Base-by-base conservation (phyloP, 30 jellyfish, hydroid and myxozoan species). In the Rhopilema esculentum region DNA sequence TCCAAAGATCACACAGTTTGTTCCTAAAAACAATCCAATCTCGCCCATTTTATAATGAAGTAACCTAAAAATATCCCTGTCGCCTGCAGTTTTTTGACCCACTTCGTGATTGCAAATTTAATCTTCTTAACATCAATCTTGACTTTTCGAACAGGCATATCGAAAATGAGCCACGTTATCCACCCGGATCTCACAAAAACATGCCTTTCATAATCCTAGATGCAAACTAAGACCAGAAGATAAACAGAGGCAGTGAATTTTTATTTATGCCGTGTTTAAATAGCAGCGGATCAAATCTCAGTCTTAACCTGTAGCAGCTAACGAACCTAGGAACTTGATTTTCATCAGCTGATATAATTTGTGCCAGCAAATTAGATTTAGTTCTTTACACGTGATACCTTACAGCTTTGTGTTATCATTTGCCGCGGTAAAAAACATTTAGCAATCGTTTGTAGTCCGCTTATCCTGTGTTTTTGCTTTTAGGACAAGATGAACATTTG, bases 211-310 rank as follows among this genome's bases (percentile, higher is more conserved):
- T 63, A 57, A 63, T 77, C 77, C 29, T 15, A 73, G 51, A 30
- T 73, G 7, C 65, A 73, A n/a, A 66, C n/a, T 33, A 16, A 73
- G 51, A 73, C 84, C 84, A 73, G 27, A 33, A 73, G 84, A 73
- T 73, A 21, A 73, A 73, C 50, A 40, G 27, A 49, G 30, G 70
- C 71, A 30, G 69, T 33, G 49, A 73, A 26, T 32, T 22, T 70
- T 9, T 73, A 33, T 31, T 16, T 31, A 73, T 40, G 24, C 69
- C 30, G 0, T 73, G 65, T 40, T 73, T 17, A 32, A 73, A 49
- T 19, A 30, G 48, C 23, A 73, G 84, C 49, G 69, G 69, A 73
- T 73, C 32, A 40, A 49, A 19, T 73, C 19, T 33, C 25, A 30
- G 31, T 18, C 69, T 73, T 33, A 49, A 22, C 32, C 49, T 1